Base-by-base conservation (phyloP, 2,797 vertebrate genomes). In the Tympanoctomys barrerae region DNA sequence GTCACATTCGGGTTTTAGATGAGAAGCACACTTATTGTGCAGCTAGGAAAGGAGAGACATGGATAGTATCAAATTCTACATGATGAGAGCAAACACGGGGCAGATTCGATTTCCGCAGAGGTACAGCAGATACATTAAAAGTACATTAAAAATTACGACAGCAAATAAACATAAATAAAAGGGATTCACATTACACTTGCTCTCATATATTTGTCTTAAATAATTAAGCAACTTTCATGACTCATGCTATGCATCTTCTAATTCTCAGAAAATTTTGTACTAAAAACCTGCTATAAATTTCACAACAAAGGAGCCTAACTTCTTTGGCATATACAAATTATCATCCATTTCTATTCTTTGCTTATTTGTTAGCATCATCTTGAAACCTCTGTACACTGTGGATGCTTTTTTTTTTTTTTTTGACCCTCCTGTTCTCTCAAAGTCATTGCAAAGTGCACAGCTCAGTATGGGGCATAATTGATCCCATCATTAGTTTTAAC, bases 11-110 rank as follows among this genome's bases (percentile, higher is more conserved):
- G 99, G 99, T 97, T 99, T 99, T 96, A 99, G 98, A 94, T 99
- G 99, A 94, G 99, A 99, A 96, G 99, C 99, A 97, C 99, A 99
- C 98, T 99, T 99, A 98, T 99, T 99, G 98, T 99, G 99, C 95
- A 99, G 98, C 99, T 99, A 94, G 0, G 80, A 77, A 93, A 94
- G 57, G 54, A 93, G 33, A 93, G 42, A 98, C 83, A 82, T 90
- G 33, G 90, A 71, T 93, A 6, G 14, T 93, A 84, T 89, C 85
- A 97, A 68, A 96, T 22, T 86, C 61, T 87, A 73, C 8, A 49
- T 13, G 1, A 54, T 84, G 89, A 81, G 22, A 86, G 14, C 59
- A 85, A 86, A 64, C 52, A 42, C 5, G 13, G 36, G 21, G 16
- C 59, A 91, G 64, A 84, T 26, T 64, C 4, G 78, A 86, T 75